Percentiles rank a stretch among this genome's conserved stretches.
Conservation (phyloP, 2,113 vertebrate species). For the Phyllopteryx taeniolatus region DNA sequence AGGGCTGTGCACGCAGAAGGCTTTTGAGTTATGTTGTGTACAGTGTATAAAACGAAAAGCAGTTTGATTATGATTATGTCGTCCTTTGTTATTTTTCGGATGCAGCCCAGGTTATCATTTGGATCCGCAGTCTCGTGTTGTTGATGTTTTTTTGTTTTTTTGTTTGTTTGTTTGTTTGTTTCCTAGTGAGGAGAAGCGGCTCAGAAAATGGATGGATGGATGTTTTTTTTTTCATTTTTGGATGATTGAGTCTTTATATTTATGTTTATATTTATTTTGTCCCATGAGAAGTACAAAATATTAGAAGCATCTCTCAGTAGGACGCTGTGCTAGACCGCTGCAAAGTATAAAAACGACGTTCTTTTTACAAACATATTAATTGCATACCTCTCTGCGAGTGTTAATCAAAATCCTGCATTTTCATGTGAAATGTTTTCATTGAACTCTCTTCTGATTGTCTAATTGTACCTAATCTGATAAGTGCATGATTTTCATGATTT, state of each 20-base stretch:
- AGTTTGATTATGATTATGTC: too few relatives aligned
- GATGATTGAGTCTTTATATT: neutral
- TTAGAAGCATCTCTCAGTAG: neutral
- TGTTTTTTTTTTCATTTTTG: slow-evolving; percentile 5
- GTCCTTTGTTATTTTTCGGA: too few relatives aligned
- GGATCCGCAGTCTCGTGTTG: too few relatives aligned
- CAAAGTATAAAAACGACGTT: neutral
- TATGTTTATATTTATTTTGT: too few relatives aligned
- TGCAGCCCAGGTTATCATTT: neutral
- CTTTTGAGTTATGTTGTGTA: slow-evolving; percentile 5
- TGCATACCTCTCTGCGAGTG: neutral
- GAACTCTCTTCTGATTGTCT: neutral
- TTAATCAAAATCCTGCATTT: neutral
- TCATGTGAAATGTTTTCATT: too few relatives aligned
- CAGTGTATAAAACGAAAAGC: too few relatives aligned
- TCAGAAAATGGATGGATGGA: neutral
- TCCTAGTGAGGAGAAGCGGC: too few relatives aligned
- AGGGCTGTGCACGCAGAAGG: slow-evolving; percentile 29
- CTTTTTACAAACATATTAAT: neutral
- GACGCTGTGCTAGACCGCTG: neutral
- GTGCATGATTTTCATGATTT: slow-evolving; percentile 9
- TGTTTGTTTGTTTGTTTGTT: too few relatives aligned
- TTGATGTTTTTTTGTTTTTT: too few relatives aligned
- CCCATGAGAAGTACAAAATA: neutral
- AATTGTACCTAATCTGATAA: neutral